These are phyloP conservation scores for Gymnothorax reevesii DNA, from an alignment of 2,797 vertebrate species.

Conservation along the genomic window DNA sequence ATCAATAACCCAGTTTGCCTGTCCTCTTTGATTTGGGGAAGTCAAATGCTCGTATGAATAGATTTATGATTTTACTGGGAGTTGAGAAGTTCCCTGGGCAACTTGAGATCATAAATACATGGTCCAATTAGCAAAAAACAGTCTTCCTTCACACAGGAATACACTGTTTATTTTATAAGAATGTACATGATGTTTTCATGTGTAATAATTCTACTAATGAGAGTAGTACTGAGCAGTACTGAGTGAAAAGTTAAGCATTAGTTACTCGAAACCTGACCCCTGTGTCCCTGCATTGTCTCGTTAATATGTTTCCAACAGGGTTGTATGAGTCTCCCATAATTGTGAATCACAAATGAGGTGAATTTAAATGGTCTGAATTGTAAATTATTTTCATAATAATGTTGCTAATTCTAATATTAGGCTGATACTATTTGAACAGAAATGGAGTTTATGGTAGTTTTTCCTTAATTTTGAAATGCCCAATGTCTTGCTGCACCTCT, in stretches of 20 bases:
- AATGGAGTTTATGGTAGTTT: not conserved
- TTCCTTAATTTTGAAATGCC: not conserved
- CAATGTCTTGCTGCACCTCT: too few relatives aligned
- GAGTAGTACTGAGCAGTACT: not conserved
- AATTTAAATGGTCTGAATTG: not conserved
- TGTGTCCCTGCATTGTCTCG: not conserved
- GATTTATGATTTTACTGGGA: conserved; percentile 46
- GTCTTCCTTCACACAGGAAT: too few relatives aligned
- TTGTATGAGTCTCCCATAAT: not conserved
- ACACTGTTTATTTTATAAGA: too few relatives aligned
- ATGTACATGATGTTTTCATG: not conserved
- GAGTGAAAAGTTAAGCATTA: not conserved
- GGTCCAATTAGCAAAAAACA: not conserved
- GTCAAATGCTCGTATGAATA: conserved; percentile 66
- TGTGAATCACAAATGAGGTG: not conserved
- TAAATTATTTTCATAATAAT: not conserved
- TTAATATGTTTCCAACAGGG: not conserved
- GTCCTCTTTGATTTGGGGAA: conserved; percentile 69
- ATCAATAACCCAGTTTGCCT: conserved; percentile 50
- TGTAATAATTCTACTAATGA: not conserved
- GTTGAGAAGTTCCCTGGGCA: not conserved
- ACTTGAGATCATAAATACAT: not conserved
- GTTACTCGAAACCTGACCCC: too few relatives aligned
- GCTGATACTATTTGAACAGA: not conserved
- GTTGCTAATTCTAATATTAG: not conserved